These are phyloP conservation scores for Poeciliopsis retropinna DNA, from an alignment of 2,113 vertebrate genomes.

Conservation along the genomic window DNA sequence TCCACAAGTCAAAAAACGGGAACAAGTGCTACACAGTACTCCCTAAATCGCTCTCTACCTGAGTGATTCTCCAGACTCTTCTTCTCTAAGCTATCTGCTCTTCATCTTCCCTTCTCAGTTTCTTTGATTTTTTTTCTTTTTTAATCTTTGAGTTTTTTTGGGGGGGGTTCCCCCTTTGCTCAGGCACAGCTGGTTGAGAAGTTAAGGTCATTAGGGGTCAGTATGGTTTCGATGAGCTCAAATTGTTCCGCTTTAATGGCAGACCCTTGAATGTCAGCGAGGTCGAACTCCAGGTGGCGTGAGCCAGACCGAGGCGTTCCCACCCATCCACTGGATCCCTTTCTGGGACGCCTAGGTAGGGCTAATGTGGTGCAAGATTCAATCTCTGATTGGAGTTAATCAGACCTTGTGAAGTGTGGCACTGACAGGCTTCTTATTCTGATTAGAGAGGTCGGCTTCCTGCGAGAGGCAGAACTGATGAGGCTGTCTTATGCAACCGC, in stretches of 20 bases:
- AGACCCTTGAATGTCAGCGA: conserved; percentile 55
- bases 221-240: conserved; percentile 55
- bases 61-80: conserved; percentile 14
- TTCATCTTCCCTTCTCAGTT: conserved; percentile 12
- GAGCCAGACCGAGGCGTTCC: conserved; percentile 6
- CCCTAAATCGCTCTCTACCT: conserved; percentile 35
- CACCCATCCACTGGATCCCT: conserved; percentile 17
- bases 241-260: conserved; percentile 55
- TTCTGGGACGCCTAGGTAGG: conserved; percentile 34
- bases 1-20: conserved; percentile 39
- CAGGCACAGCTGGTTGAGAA: conserved; percentile 62
- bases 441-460: conserved; percentile 78
- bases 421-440: conserved; percentile 79
- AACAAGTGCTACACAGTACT: conserved; percentile 47
- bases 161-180: neutral
- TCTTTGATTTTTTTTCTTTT: conserved; percentile 28
- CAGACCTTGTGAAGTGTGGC: conserved; percentile 77
- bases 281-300: conserved; percentile 27
- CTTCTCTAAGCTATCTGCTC: neutral
- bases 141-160: conserved; percentile 4
- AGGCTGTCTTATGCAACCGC: conserved; percentile 32
- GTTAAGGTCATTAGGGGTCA: conserved; percentile 50
- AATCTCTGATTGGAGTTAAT: conserved; percentile 81
- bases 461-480: conserved; percentile 74
- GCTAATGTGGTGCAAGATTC: conserved; percentile 69